Conservation (phyloP, 2,113 vertebrate species). For the Heteronetta atricapilla region DNA sequence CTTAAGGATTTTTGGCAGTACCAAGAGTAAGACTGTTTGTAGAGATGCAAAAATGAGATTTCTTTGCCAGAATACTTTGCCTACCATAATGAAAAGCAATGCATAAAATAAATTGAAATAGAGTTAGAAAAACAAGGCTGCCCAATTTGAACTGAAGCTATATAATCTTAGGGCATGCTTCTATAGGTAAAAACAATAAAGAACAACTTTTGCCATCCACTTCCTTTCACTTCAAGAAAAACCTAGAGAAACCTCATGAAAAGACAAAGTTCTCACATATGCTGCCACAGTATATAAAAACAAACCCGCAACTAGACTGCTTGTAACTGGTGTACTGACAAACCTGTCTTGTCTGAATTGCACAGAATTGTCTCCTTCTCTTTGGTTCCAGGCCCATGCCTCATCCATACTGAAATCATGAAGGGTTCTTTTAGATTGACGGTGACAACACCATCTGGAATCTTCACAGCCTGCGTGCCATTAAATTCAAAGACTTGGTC, state of each 20-base stretch:
- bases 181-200: neutral
- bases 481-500: slow-evolving; percentile 99
- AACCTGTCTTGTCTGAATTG: slow-evolving; percentile 96
- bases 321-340: neutral
- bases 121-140: neutral
- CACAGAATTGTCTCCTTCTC: slow-evolving; percentile 95
- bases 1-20: neutral
- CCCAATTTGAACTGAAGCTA: neutral
- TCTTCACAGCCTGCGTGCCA: slow-evolving; percentile 91
- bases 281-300: neutral
- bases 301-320: rapidly evolving
- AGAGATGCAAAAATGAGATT: neutral
- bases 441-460: slow-evolving; percentile 87
- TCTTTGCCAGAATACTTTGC: neutral
- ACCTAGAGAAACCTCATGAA: neutral
- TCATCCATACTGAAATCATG: slow-evolving; percentile 95
- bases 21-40: neutral
- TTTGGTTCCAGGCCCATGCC: slow-evolving; percentile 87
- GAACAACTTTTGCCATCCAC: neutral
- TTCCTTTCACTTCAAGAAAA: neutral
- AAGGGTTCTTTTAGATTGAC: slow-evolving; percentile 89
- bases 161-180: neutral
- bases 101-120: neutral
- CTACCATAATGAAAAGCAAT: neutral
- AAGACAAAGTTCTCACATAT: neutral